Evolutionary conservation across 1,140 invertebrate genomes (phyloP).

Genomic region (Venturia canescens): DNA sequence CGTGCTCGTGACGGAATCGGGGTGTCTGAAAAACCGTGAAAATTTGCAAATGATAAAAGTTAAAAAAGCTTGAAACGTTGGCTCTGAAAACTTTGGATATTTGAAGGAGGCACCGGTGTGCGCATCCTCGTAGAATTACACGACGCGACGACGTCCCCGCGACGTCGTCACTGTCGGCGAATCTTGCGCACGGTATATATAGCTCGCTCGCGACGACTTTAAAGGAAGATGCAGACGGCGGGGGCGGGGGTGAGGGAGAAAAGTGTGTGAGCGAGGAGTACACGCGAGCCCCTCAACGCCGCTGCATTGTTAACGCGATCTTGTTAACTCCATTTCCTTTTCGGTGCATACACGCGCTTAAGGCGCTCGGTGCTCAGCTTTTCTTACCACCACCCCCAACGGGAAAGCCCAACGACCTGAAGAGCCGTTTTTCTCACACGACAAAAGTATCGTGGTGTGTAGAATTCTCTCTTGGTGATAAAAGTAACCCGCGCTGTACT

Average conservation of each 20-base stretch:
- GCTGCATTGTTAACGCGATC: conserved; percentile 63
- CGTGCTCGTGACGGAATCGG: too few species aligned
- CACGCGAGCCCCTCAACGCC: conserved; percentile 39
- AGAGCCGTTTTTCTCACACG: conserved; percentile 6
- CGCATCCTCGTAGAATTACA: not conserved
- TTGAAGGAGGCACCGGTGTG: not conserved
- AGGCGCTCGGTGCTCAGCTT: not conserved
- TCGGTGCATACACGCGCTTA: not conserved
- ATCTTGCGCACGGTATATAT: not conserved
- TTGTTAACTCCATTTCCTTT: conserved; percentile 60
- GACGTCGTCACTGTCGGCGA: not conserved
- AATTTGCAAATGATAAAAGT: not conserved
- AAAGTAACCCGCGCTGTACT: not conserved
- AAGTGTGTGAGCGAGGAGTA: not conserved
- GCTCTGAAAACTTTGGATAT: conserved; percentile 10
- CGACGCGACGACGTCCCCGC: not conserved
- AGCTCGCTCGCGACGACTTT: not conserved
- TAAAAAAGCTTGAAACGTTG: not conserved
- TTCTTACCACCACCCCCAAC: not conserved
- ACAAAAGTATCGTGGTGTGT: not conserved
- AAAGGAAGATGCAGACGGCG: not conserved
- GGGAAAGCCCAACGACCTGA: conserved; percentile 17
- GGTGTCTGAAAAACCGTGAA: not conserved
- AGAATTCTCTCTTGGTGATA: conserved; percentile 4
- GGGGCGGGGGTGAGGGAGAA: not conserved